Evolutionary conservation across 2,113 vertebrate species (phyloP).

Genomic region (Mustelus asterias): DNA sequence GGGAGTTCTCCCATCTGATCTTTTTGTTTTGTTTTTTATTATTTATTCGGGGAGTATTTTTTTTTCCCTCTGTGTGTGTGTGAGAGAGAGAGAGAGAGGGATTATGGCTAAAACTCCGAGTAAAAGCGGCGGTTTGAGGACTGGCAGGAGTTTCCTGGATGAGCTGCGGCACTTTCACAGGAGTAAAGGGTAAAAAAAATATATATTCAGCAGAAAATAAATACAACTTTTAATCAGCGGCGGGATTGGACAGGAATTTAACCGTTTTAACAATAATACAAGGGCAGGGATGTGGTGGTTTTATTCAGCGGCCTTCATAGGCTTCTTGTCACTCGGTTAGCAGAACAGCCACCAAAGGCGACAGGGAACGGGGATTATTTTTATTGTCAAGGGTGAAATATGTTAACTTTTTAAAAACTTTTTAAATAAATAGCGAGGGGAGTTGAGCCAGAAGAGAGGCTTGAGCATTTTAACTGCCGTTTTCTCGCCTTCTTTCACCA

Average conservation of each 20-base stretch:
- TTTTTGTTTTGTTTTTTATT: not conserved
- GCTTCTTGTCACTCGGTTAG: constrained; percentile 19
- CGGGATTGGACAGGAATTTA: not conserved
- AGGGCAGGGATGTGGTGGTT: constrained; percentile 21
- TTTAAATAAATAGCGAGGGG: not conserved
- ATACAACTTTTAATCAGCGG: constrained; percentile 20
- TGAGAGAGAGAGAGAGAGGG: not conserved
- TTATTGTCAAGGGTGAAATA: constrained; percentile 15
- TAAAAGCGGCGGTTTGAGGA: constrained; percentile 37
- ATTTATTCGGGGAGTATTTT: constrained; percentile 33
- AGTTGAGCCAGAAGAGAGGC: not conserved
- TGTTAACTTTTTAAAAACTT: not conserved
- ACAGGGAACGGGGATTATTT: not conserved
- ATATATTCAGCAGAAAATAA: constrained; percentile 22
- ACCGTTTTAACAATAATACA: constrained; percentile 1
- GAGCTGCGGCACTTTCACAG: constrained; percentile 37
- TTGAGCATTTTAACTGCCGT: not conserved
- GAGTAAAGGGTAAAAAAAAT: constrained; percentile 35
- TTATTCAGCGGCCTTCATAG: constrained; percentile 29
- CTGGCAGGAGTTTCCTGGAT: constrained; percentile 37
- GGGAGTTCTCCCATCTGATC: not conserved
- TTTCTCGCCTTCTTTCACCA: not conserved
- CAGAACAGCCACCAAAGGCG: not conserved
- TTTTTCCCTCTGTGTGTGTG: not conserved
- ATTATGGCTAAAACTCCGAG: constrained; percentile 37